Evolutionary conservation across 1,140 invertebrate species (phyloP).

Genomic region (Pseudomyrmex flavicornis): DNA sequence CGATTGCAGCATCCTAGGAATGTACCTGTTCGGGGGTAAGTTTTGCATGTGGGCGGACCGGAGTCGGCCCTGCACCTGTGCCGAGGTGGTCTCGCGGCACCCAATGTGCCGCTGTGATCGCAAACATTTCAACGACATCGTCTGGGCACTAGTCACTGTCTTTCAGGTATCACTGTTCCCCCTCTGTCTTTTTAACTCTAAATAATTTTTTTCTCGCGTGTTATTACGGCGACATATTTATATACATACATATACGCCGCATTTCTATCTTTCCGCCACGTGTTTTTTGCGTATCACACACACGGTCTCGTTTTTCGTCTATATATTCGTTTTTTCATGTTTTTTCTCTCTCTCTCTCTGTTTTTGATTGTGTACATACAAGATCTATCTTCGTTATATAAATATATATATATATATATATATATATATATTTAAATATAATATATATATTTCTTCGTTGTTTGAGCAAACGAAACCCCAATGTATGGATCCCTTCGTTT

Average conservation of each 20-base stretch:
- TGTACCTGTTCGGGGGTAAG: slow-evolving; percentile 99
- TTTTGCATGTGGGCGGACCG: slow-evolving; percentile 98
- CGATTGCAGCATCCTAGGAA: slow-evolving; percentile 96
- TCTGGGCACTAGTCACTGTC: slow-evolving; percentile 97
- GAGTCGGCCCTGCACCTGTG: slow-evolving; percentile 95
- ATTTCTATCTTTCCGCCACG: background rate
- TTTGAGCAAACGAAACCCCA: slow-evolving; percentile 30
- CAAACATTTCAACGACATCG: slow-evolving; percentile 98
- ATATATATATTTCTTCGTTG: slow-evolving; percentile 23
- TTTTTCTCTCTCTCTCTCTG: slow-evolving; percentile 40
- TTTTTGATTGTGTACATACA: background rate
- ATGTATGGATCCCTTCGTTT: slow-evolving; percentile 16
- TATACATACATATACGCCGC: background rate
- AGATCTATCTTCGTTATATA: slow-evolving; percentile 19
- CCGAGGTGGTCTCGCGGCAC: slow-evolving; percentile 94
- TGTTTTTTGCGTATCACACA: slow-evolving; percentile 19
- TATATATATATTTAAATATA: slow-evolving; percentile 16
- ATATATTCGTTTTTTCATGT: slow-evolving; percentile 21
- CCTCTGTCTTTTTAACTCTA: slow-evolving; percentile 54
- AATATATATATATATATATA: slow-evolving; percentile 31
- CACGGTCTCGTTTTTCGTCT: slow-evolving; percentile 25
- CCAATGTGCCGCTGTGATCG: slow-evolving; percentile 96
- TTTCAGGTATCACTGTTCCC: slow-evolving; percentile 93
- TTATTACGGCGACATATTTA: slow-evolving; percentile 40
- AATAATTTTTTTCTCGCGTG: background rate